Conservation (phyloP, 2,888 invertebrate genomes). For the Drymonia ruficornis region DNA sequence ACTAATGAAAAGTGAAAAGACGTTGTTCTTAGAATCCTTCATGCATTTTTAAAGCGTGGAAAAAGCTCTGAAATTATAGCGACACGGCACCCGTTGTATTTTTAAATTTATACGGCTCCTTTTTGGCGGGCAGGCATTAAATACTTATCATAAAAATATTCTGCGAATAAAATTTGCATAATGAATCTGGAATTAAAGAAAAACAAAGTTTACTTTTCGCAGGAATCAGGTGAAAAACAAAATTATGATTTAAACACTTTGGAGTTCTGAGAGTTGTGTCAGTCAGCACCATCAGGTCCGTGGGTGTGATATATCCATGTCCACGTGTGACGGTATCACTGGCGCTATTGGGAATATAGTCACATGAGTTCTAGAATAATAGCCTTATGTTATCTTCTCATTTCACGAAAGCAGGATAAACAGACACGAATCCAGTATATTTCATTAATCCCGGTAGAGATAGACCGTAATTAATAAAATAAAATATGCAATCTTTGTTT, state of each 20-base stretch:
- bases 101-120: slow-evolving; percentile 17
- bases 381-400: too few species aligned
- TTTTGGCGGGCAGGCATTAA: slow-evolving; percentile 10
- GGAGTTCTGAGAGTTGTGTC: neutral
- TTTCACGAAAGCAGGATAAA: too few species aligned
- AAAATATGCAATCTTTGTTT: neutral
- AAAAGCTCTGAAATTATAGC: slow-evolving; percentile 13
- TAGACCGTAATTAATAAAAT: neutral
- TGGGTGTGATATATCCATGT: too few species aligned
- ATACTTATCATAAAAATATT: slow-evolving; percentile 24
- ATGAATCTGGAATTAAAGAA: slow-evolving; percentile 18
- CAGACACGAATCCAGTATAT: too few species aligned
- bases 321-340: too few species aligned
- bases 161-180: slow-evolving; percentile 21
- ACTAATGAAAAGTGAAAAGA: slow-evolving; percentile 10
- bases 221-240: slow-evolving; percentile 14
- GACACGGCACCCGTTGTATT: slow-evolving; percentile 15
- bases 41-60: slow-evolving; percentile 26
- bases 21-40: slow-evolving; percentile 15
- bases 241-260: slow-evolving; percentile 13
- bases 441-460: too few species aligned
- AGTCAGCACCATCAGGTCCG: too few species aligned
- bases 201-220: slow-evolving; percentile 18
- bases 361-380: too few species aligned
- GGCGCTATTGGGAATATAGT: too few species aligned